Percentiles rank a stretch among this genome's conserved stretches.
phyloP scores from a whole-genome alignment of 2,797 vertebrate genomes.

The Rhynchonycteris naso region DNA sequence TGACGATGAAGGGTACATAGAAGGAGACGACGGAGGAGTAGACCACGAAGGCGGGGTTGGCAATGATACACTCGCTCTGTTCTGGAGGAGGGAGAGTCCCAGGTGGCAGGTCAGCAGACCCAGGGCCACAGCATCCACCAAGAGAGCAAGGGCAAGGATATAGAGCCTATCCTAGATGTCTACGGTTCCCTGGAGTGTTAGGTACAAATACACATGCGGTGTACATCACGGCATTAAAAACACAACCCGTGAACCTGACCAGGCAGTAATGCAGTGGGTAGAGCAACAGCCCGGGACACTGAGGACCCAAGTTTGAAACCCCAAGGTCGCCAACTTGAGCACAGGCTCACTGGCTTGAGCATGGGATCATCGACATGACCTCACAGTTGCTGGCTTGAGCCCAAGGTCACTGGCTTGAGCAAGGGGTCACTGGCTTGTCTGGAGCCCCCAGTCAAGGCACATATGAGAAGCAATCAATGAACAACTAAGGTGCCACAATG shows the following conservation, averaged over 20 bases:
- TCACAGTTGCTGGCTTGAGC: too few species aligned
- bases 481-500: too few species aligned
- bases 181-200: background rate
- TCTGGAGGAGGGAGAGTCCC: constrained; percentile 86
- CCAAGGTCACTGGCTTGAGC: too few species aligned
- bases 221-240: background rate
- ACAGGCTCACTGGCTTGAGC: too few species aligned
- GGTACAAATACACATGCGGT: rapidly evolving
- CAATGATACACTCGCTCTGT: constrained; percentile 96
- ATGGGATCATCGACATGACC: too few species aligned
- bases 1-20: constrained; percentile 99
- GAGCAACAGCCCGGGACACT: too few species aligned
- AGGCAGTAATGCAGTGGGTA: too few species aligned
- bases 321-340: too few species aligned
- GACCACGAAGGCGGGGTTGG: constrained; percentile 98
- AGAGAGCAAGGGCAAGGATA: rapidly evolving
- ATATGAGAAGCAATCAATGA: too few species aligned
- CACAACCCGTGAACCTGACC: background rate
- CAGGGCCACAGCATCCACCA: rapidly evolving
- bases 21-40: constrained; percentile 99
- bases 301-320: too few species aligned
- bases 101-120: background rate
- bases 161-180: background rate
- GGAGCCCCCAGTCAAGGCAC: too few species aligned
- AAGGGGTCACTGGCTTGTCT: too few species aligned